Evolutionary conservation across 2,888 invertebrate species (phyloP).

Genomic region (Drosophila niveifrons): DNA sequence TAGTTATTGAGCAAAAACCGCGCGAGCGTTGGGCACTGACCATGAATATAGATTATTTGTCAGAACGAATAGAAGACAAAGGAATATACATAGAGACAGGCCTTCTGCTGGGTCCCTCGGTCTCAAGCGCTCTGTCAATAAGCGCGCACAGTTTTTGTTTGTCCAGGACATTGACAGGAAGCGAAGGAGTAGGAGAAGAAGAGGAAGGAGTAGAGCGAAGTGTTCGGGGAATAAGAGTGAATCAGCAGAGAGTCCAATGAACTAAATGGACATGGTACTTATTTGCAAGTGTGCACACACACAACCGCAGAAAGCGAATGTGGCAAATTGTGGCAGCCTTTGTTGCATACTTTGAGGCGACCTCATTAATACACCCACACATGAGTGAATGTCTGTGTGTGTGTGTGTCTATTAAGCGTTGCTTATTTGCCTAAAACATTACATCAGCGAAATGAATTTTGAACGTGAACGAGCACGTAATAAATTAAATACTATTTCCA

Average conservation of each 20-base stretch:
- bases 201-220: background rate
- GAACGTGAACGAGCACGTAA: slow-evolving; percentile 58
- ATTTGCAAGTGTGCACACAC: slow-evolving; percentile 46
- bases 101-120: slow-evolving; percentile 39
- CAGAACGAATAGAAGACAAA: slow-evolving; percentile 20
- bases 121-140: slow-evolving; percentile 75
- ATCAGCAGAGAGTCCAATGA: slow-evolving; percentile 64
- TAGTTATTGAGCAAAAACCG: slow-evolving; percentile 37
- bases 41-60: slow-evolving; percentile 79
- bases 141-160: slow-evolving; percentile 64
- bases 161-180: slow-evolving; percentile 46
- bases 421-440: slow-evolving; percentile 76
- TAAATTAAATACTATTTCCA: slow-evolving; percentile 74
- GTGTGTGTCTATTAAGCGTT: slow-evolving; percentile 44
- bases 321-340: slow-evolving; percentile 27
- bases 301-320: slow-evolving; percentile 3
- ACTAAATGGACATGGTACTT: slow-evolving; percentile 65
- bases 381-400: background rate
- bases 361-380: slow-evolving; percentile 60
- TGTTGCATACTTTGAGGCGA: slow-evolving; percentile 78
- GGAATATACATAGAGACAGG: background rate
- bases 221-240: background rate
- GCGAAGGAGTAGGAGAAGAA: background rate
- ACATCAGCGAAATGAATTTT: slow-evolving; percentile 79
- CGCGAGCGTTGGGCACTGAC: slow-evolving; percentile 23